Evolutionary conservation across 1,140 invertebrate species (phyloP), one percentile per base, ranked within the genome.

Genomic region (Cyphomyrmex costatus): DNA sequence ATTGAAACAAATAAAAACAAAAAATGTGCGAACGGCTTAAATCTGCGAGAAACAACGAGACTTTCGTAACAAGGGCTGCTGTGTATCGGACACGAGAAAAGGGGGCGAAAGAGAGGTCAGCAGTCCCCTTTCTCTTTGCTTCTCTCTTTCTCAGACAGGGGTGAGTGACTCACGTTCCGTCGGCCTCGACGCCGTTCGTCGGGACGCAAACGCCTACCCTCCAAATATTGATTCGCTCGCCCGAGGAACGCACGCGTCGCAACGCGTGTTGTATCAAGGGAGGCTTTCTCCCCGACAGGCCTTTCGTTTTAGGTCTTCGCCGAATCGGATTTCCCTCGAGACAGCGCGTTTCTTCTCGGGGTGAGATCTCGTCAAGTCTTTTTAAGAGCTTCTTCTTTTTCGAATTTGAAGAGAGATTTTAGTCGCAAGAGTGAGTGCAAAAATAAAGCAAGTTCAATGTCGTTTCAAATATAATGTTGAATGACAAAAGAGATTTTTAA

Each of bases 91-190:
- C 53, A 65, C 73, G 46, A 78, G 74, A 82, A 24, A 76, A 84
- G 76, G 82, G 79, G 88, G 73, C 80, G 87, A 90, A 88, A 86
- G 87, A 80, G 87, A 86, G 87, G 80, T 88, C 83, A 88, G 79
- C 79, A 83, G 68, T 65, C 56, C 79, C 87, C 79, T 68, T 85
- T 73, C 83, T 53, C 66, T 58, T 71, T 78, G 79, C 49, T 68
- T 73, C 49, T 80, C 56, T 88, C 71, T 90, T 71, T 33, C 61
- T 87, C 70, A 86, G 58, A 66, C 63, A 90, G 92, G 93, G 94
- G 94, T 93, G 93, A 94, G 94, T 94, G 94, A 94, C 94, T 95
- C 94, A 95, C 93, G 93, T 94, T 93, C 93, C 91, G 92, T 71
- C 76, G 89, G 89, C 89, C 93, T 92, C 92, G 92, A 92, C 91